A percentile compares a stretch with the other conserved stretches of the same genome.
Conservation (phyloP, 2,113 vertebrate genomes). For the Psophia crepitans region DNA sequence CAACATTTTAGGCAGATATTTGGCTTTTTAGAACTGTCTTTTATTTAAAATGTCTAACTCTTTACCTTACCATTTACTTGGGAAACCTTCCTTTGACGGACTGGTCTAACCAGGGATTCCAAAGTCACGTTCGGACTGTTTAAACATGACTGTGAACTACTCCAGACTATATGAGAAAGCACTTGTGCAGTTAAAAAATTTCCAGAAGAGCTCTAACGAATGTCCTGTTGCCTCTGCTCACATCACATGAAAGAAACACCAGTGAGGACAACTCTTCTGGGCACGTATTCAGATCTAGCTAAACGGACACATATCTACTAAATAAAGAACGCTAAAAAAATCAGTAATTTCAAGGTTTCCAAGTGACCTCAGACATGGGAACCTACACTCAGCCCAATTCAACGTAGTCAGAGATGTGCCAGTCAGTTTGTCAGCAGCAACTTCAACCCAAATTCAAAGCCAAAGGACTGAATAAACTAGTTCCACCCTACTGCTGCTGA, state of each 20-base stretch:
- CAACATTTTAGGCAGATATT: not conserved
- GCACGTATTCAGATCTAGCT: not conserved
- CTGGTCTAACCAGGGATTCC: not conserved
- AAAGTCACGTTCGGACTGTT: not conserved
- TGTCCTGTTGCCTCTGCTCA: not conserved
- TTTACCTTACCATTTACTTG: not conserved
- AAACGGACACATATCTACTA: not conserved
- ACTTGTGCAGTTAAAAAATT: not conserved
- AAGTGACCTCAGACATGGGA: not conserved
- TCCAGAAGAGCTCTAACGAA: not conserved
- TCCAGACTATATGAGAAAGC: not conserved
- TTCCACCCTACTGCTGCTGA: not conserved
- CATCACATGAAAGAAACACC: not conserved
- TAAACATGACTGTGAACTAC: not conserved
- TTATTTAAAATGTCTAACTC: not conserved
- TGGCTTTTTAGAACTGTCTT: not conserved
- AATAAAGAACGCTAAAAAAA: not conserved
- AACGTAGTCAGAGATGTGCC: not conserved
- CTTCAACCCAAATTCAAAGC: not conserved
- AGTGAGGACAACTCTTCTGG: not conserved
- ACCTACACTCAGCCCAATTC: not conserved
- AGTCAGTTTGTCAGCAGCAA: not conserved
- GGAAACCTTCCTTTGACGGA: not conserved
- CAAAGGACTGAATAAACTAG: not conserved
- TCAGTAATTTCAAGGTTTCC: not conserved